Evolutionary conservation across 2,888 invertebrate species (phyloP).

Genomic region (Linhomoeus sp.): DNA sequence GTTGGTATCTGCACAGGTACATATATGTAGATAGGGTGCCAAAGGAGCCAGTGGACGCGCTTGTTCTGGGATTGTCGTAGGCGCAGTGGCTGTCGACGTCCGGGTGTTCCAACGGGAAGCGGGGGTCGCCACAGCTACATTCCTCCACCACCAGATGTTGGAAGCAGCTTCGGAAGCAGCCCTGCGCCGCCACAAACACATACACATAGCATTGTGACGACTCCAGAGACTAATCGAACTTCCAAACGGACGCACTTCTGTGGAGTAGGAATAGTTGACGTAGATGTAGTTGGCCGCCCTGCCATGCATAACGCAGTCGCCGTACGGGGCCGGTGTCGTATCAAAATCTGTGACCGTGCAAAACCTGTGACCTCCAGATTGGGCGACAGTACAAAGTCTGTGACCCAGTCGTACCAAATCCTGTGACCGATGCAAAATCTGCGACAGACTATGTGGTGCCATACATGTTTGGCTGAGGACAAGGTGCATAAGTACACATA

Average conservation of each 20-base stretch:
- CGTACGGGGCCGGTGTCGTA: slow-evolving; percentile 22
- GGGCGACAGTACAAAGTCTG: too few species aligned
- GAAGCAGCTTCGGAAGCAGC: slow-evolving; percentile 23
- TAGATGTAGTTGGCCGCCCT: slow-evolving; percentile 16
- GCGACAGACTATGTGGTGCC: too few species aligned
- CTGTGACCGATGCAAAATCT: too few species aligned
- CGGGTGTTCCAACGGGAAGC: slow-evolving; percentile 12
- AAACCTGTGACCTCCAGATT: too few species aligned
- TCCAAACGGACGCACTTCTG: slow-evolving; percentile 11
- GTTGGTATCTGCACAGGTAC: too few species aligned
- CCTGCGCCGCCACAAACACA: slow-evolving; percentile 9
- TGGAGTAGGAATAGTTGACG: slow-evolving; percentile 16
- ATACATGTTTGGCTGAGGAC: too few species aligned
- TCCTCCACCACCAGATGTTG: slow-evolving; percentile 19
- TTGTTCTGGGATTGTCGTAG: neutral
- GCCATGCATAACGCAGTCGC: slow-evolving; percentile 18
- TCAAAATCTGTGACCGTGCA: too few species aligned
- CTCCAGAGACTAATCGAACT: neutral
- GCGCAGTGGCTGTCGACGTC: neutral
- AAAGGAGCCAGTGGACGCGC: too few species aligned
- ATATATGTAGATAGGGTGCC: too few species aligned
- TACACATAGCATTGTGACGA: neutral
- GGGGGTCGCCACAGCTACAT: slow-evolving; percentile 23
- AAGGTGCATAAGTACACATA: too few species aligned
- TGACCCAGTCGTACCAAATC: too few species aligned